Base-by-base conservation (phyloP, 2,888 invertebrate genomes). In the Itoplectis maculator region DNA sequence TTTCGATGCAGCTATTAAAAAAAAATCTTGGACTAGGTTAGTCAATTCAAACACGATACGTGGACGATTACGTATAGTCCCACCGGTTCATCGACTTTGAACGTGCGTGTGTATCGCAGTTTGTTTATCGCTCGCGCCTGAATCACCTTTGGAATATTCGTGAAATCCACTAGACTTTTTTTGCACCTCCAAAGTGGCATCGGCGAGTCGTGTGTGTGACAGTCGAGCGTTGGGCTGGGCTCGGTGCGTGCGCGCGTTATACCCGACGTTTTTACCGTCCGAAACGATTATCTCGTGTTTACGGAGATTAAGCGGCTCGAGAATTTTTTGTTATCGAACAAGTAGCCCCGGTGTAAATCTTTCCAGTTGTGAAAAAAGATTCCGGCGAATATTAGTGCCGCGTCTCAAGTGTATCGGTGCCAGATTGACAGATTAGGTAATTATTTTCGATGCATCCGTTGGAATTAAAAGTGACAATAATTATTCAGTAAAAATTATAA, bases 261-360 rank as follows among this genome's bases (percentile, higher is more conserved):
- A 3, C 51, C 35, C 20, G 20, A 42, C 40, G 15, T n/a, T 54
- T 42, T 42, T 45, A 40, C 56, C 15, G 40, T 13, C 20, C 5
- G 56, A 56, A 15, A 8, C 70, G 70, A 70, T 70, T 70, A 56
- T 70, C 70, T 70, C 70, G 70, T 40, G 42, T 70, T 56, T 56
- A 20, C 29, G 5, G 29, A 29, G 45, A 56, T 56, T 56, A 70
- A 37, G 23, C 23, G 56, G 40, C 7, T 56, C 13, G 18, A 40
- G 56, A 0, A 35, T 35, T n/a, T 29, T 13, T 29, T 13, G 8
- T 7, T 23, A 42, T 70, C 40, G 23, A n/a, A 29, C n/a, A 9
- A 42, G 40, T 42, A 69, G 40, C 23, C 20, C n/a, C 37, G 69
- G 2, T 42, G 6, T 15, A 42, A 56, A 70, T 56, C 54, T n/a